Evolutionary conservation across 2,113 vertebrate species (phyloP).

Genomic region (Leptocoma aspasia): DNA sequence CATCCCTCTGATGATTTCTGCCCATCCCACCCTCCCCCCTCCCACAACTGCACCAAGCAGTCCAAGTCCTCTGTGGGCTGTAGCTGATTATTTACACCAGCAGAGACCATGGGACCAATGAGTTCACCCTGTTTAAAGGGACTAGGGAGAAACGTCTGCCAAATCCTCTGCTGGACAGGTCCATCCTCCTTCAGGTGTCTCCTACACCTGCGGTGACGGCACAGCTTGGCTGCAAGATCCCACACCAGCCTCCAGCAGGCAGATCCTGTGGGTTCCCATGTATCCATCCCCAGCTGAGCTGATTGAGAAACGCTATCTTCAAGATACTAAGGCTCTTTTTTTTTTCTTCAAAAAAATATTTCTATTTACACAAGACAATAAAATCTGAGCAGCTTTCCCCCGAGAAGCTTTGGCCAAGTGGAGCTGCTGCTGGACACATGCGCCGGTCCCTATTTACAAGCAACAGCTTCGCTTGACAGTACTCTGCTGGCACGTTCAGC

Average conservation of each 20-base stretch:
- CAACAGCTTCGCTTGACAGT: not conserved
- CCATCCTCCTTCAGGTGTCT: not conserved
- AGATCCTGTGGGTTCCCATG: not conserved
- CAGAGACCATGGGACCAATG: not conserved
- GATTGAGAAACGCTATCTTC: conserved; percentile 29
- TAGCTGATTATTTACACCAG: conserved; percentile 29
- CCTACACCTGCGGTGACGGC: fast-evolving
- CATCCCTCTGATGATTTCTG: not conserved
- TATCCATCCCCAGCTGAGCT: conserved; percentile 9
- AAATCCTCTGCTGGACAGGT: not conserved
- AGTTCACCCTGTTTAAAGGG: conserved; percentile 6
- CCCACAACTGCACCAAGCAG: not conserved
- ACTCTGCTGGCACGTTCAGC: not conserved
- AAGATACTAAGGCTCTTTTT: conserved; percentile 41
- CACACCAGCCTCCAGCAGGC: fast-evolving
- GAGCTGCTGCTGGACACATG: not conserved
- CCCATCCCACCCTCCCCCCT: not conserved
- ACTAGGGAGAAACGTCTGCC: not conserved
- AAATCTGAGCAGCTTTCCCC: conserved; percentile 20
- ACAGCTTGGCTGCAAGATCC: not conserved
- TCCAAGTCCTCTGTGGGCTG: not conserved
- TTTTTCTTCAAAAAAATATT: not conserved
- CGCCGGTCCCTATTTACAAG: not conserved
- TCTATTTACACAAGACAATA: conserved; percentile 55
- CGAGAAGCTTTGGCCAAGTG: not conserved